phyloP scores from a whole-genome alignment of 2,113 vertebrate species.

The Onychorhynchus coronatus region DNA sequence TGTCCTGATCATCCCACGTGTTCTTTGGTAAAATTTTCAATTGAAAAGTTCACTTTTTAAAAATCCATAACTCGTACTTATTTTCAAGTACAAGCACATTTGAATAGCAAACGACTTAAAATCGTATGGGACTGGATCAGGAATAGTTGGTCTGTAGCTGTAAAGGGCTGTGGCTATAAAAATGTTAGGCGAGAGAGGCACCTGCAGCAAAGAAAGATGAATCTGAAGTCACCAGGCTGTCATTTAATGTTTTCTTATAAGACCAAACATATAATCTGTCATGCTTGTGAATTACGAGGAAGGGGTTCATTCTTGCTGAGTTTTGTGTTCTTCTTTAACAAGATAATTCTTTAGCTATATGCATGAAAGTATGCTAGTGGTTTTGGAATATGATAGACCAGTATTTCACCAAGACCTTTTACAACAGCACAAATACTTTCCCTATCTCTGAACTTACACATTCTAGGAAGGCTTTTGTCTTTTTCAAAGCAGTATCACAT shows the following conservation, averaged over 20 bases:
- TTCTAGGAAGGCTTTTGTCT: not conserved
- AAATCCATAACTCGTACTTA: not conserved
- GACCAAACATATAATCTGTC: not conserved
- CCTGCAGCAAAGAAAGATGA: not conserved
- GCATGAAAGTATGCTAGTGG: not conserved
- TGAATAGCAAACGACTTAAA: not conserved
- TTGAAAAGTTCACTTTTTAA: not conserved
- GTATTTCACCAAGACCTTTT: not conserved
- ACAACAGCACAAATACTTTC: not conserved
- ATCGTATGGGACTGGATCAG: not conserved
- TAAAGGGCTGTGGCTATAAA: not conserved
- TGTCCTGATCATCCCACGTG: accelerated
- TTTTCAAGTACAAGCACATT: not conserved
- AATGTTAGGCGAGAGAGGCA: not conserved
- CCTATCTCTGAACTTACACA: not conserved
- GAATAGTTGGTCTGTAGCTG: not conserved
- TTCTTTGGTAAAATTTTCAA: not conserved
- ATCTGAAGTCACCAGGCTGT: not conserved
- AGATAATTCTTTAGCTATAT: not conserved
- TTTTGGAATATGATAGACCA: not conserved
- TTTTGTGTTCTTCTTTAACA: not conserved
- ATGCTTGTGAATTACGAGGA: not conserved
- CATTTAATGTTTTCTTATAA: not conserved
- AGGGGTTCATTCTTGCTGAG: not conserved
- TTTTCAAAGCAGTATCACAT: not conserved